Evolutionary conservation across 2,797 vertebrate genomes (phyloP).

Genomic region (Salmo trutta): DNA sequence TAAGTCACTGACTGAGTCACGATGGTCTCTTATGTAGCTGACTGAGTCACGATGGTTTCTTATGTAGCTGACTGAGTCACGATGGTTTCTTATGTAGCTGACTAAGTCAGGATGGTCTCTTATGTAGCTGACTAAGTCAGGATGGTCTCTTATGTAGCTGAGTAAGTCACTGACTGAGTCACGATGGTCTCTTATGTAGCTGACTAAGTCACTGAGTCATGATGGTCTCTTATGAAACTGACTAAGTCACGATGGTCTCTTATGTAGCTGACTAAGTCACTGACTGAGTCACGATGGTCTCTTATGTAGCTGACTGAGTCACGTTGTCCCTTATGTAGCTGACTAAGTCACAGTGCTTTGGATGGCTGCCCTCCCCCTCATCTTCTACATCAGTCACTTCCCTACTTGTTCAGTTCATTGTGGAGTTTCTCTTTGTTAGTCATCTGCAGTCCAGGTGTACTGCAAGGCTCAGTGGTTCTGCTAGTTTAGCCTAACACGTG

Average conservation of each 20-base stretch:
- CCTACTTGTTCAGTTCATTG: conserved; percentile 71
- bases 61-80: no score
- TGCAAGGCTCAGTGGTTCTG: conserved; percentile 52
- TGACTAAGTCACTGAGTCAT: conserved; percentile 43
- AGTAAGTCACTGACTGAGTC: no score
- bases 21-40: no score
- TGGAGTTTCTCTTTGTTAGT: conserved; percentile 51
- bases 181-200: conserved; percentile 30
- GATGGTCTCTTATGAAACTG: conserved; percentile 35
- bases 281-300: not conserved
- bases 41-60: no score
- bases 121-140: no score
- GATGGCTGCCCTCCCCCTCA: conserved; percentile 21
- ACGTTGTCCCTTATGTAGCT: not conserved
- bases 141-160: conserved; percentile 36
- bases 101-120: not conserved
- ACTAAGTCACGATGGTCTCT: conserved; percentile 31
- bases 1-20: no score
- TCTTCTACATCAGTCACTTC: conserved; percentile 73
- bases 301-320: not conserved
- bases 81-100: no score
- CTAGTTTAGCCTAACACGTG: conserved; percentile 50
- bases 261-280: conserved; percentile 27
- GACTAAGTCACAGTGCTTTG: conserved; percentile 5
- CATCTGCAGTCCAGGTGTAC: conserved; percentile 68